phyloP scores from a whole-genome alignment of 1,140 invertebrate genomes.

The Lycorma delicatula region DNA sequence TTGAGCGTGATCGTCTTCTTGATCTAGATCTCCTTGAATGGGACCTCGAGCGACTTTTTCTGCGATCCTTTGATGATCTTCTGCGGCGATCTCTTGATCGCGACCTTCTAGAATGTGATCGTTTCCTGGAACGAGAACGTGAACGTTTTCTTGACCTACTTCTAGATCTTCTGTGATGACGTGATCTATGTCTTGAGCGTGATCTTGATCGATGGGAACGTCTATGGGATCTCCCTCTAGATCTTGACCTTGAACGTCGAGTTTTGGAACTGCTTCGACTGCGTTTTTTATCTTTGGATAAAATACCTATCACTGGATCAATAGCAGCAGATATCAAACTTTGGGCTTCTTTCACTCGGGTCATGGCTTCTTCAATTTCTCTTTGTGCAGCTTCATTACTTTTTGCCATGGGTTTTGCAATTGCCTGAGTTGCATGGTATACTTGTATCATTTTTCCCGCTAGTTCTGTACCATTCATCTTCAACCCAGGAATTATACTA shows the following conservation, averaged over 20 bases:
- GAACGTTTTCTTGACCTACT: slow-evolving; percentile 49
- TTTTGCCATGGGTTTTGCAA: slow-evolving; percentile 87
- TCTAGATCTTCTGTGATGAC: slow-evolving; percentile 47
- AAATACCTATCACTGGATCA: slow-evolving; percentile 76
- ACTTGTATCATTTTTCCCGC: slow-evolving; percentile 54
- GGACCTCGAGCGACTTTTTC: slow-evolving; percentile 35
- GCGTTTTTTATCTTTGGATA: slow-evolving; percentile 73
- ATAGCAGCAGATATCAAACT: slow-evolving; percentile 87
- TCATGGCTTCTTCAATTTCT: slow-evolving; percentile 96
- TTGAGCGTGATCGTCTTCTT: slow-evolving; percentile 34
- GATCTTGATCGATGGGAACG: slow-evolving; percentile 48
- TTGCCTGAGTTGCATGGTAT: slow-evolving; percentile 82
- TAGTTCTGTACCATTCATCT: slow-evolving; percentile 70
- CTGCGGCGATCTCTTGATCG: slow-evolving; percentile 45
- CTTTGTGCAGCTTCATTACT: slow-evolving; percentile 89
- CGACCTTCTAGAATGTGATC: slow-evolving; percentile 40
- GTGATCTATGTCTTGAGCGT: slow-evolving; percentile 45
- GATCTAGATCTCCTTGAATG: slow-evolving; percentile 28
- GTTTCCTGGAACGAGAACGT: slow-evolving; percentile 34
- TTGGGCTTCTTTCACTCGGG: slow-evolving; percentile 89
- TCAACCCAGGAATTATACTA: slow-evolving; percentile 76
- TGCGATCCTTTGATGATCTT: slow-evolving; percentile 50
- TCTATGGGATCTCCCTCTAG: slow-evolving; percentile 41
- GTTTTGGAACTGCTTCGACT: slow-evolving; percentile 37
- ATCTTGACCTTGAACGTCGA: slow-evolving; percentile 40